Evolutionary conservation across 2,888 invertebrate genomes (phyloP), one percentile per base, ranked within the genome.

Genomic region (Autographa gamma): DNA sequence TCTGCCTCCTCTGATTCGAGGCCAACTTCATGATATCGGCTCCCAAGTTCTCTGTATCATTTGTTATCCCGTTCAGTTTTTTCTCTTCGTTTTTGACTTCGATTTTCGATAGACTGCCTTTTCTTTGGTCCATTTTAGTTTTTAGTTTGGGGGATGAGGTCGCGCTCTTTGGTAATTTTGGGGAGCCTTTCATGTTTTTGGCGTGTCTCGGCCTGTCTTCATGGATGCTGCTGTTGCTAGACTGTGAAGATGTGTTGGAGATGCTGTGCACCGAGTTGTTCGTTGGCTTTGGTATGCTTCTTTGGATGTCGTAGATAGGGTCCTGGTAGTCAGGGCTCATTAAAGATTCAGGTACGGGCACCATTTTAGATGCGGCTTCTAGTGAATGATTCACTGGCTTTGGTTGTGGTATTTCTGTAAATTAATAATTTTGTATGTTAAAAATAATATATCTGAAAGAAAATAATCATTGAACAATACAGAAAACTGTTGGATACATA

Each of bases 331-430:
- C 98, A 0, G 98, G 98, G 87, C 98, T 98, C 97, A 98, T 98
- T 1, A 98, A 93, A 0, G 98, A 97, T 90, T 98, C 98, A 0
- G 98, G 98, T 38, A 98, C 98, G 0, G 98, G 98, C 0, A 98
- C 97, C 96, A 98, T 97, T 93, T 98, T 98, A 0, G 98, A 98
- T 13, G 98, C 97, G 13, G 98, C 98, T 86, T 98, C 97, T 72
- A 98, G 90, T 0, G 98, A 97, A 61, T 96, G 96, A 85, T 96
- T 95, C 1, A 89, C 87, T 4, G 92, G 91, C 78, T 92, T 94
- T 31, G 85, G 74, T 74, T 81, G 83, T 2, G 85, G 73, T 69
- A 80, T 79, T 25, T 86, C 87, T 86, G 80, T 34, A 65, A 63
- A 70, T 6, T 34, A 18, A 59, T 32, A 32, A 59, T 59, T 31